These are phyloP conservation scores for Venusia cambrica DNA, from an alignment of 2,888 invertebrate species.

Conservation along the genomic window DNA sequence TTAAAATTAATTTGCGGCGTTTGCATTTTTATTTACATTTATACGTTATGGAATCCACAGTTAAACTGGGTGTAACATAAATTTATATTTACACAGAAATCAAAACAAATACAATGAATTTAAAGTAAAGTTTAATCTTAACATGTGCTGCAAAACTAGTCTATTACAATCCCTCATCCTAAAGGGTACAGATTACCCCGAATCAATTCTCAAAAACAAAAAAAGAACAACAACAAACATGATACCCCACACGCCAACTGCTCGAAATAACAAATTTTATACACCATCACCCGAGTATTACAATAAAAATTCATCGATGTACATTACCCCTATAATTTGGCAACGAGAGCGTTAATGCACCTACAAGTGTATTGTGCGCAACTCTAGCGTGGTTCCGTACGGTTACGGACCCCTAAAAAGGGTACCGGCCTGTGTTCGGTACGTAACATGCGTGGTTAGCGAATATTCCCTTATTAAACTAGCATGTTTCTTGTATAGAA, in stretches of 20 bases:
- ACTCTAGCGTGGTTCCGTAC: conserved; percentile 50
- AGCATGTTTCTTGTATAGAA: no score
- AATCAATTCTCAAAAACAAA: conserved; percentile 20
- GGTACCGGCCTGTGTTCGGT: conserved; percentile 43
- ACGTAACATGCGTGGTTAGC: conserved; percentile 24
- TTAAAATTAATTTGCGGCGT: conserved; percentile 16
- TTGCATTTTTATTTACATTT: conserved; percentile 10
- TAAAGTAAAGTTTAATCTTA: not conserved
- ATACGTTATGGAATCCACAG: no score
- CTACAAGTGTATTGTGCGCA: conserved; percentile 37
- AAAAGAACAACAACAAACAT: conserved; percentile 20
- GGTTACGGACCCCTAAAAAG: conserved; percentile 64
- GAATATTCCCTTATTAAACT: no score
- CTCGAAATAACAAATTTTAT: conserved; percentile 22
- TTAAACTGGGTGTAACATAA: no score
- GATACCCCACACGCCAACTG: conserved; percentile 23
- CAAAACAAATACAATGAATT: not conserved
- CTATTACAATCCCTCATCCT: conserved; percentile 10
- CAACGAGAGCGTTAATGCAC: conserved; percentile 34
- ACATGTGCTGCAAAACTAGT: conserved; percentile 14
- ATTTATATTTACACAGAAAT: no score
- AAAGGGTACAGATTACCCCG: conserved; percentile 14
- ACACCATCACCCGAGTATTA: conserved; percentile 21
- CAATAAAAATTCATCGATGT: conserved; percentile 27
- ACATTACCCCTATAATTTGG: conserved; percentile 23